A percentile compares a stretch with the other conserved stretches of the same genome.
These are phyloP conservation scores for Odontamblyopus lacepedii DNA, from an alignment of 2,797 vertebrate genomes.

Conservation along the genomic window DNA sequence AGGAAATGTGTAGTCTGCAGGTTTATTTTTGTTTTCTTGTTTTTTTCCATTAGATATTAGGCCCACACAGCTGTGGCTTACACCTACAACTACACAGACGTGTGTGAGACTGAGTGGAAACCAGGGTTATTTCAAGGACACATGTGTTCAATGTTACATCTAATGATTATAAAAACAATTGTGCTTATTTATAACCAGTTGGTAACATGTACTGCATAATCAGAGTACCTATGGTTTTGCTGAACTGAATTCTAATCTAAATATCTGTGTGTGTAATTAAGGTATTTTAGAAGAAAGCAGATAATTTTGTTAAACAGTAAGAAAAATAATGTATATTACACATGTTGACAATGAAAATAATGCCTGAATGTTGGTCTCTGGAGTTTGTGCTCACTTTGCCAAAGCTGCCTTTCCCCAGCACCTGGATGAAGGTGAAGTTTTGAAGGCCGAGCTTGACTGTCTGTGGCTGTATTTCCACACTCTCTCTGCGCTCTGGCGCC, in stretches of 20 bases:
- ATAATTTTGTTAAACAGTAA: too few species aligned
- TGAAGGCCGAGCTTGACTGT: slow-evolving; percentile 78
- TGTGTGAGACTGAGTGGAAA: neutral
- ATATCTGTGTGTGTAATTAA: too few species aligned
- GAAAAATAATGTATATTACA: too few species aligned
- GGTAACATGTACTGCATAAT: neutral
- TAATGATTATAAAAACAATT: neutral
- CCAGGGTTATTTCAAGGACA: neutral
- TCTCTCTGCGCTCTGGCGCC: slow-evolving; percentile 33
- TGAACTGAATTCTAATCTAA: neutral
- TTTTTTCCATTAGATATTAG: neutral
- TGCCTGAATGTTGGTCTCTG: neutral
- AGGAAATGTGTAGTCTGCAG: neutral
- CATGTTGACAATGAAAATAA: too few species aligned
- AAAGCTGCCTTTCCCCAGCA: slow-evolving; percentile 96
- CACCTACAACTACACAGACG: neutral
- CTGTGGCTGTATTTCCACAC: slow-evolving; percentile 21
- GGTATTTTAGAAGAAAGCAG: neutral
- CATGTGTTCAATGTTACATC: neutral
- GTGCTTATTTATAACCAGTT: neutral
- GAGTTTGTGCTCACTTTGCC: slow-evolving; percentile 86
- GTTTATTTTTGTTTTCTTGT: neutral
- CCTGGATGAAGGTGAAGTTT: slow-evolving; percentile 91
- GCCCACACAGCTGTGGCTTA: neutral
- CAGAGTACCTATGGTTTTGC: neutral